These are phyloP conservation scores for Struthio camelus DNA, from an alignment of 2,113 vertebrate genomes.

Conservation along the genomic window DNA sequence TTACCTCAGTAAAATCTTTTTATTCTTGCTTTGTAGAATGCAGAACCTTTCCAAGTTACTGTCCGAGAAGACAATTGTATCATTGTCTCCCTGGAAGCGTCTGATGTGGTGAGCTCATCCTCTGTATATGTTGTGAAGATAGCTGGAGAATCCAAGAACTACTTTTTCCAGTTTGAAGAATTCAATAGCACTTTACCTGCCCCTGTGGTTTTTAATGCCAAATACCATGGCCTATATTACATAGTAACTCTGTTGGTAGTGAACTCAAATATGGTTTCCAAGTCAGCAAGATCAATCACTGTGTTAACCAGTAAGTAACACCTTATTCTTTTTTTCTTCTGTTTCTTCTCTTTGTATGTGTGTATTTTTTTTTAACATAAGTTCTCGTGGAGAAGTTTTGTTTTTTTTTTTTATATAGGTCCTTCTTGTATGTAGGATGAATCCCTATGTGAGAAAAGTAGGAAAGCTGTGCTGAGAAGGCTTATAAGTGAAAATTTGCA, in stretches of 20 bases:
- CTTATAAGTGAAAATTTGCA: not conserved
- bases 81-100: conserved; percentile 79
- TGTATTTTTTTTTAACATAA: not conserved
- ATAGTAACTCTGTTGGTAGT: conserved; percentile 84
- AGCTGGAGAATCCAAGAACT: conserved; percentile 86
- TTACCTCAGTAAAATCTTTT: conserved; percentile 1
- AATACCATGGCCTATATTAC: conserved; percentile 90
- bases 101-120: conserved; percentile 81
- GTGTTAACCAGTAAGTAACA: conserved; percentile 90
- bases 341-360: not conserved
- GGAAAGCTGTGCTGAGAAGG: not conserved
- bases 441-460: not conserved
- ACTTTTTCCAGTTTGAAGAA: conserved; percentile 85
- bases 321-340: not conserved
- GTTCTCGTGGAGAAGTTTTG: not conserved
- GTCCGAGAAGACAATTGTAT: conserved; percentile 82
- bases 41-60: conserved; percentile 79
- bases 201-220: conserved; percentile 86
- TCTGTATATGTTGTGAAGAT: conserved; percentile 88
- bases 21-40: conserved; percentile 70
- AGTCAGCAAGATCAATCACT: conserved; percentile 80
- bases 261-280: conserved; percentile 80
- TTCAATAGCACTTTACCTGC: conserved; percentile 78
- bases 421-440: not conserved
- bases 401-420: not conserved